A percentile compares a stretch with the other conserved stretches of the same genome.
These are phyloP conservation scores for Edolisoma coerulescens DNA, from an alignment of 2,113 vertebrate genomes.

Conservation along the genomic window DNA sequence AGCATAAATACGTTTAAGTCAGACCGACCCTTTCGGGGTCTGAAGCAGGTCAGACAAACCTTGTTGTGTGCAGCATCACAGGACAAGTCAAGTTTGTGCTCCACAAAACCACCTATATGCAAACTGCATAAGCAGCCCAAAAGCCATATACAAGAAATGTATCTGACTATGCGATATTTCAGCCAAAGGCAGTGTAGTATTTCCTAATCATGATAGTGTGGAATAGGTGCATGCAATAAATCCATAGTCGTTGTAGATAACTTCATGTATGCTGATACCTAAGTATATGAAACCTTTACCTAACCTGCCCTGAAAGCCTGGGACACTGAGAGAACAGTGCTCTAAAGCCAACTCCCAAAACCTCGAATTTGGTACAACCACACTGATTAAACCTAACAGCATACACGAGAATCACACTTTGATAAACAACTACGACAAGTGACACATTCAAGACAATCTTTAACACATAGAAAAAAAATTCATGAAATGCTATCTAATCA, in stretches of 20 bases:
- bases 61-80: neutral
- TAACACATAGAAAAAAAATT: neutral
- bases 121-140: neutral
- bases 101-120: neutral
- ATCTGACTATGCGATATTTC: neutral
- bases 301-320: neutral
- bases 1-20: neutral
- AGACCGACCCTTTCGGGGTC: neutral
- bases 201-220: neutral
- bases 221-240: neutral
- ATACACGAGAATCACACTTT: neutral
- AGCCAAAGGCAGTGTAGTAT: neutral
- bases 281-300: neutral
- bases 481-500: neutral
- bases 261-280: neutral
- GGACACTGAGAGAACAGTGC: neutral
- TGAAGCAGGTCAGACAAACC: neutral
- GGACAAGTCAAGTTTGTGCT: neutral
- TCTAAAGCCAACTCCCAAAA: neutral
- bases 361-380: neutral
- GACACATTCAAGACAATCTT: neutral
- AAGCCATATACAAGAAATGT: neutral
- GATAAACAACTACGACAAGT: neutral
- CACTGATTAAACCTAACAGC: neutral
- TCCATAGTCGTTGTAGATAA: neutral